Evolutionary conservation across 2,797 vertebrate species (phyloP).

Genomic region (Lophotriccus pileatus): DNA sequence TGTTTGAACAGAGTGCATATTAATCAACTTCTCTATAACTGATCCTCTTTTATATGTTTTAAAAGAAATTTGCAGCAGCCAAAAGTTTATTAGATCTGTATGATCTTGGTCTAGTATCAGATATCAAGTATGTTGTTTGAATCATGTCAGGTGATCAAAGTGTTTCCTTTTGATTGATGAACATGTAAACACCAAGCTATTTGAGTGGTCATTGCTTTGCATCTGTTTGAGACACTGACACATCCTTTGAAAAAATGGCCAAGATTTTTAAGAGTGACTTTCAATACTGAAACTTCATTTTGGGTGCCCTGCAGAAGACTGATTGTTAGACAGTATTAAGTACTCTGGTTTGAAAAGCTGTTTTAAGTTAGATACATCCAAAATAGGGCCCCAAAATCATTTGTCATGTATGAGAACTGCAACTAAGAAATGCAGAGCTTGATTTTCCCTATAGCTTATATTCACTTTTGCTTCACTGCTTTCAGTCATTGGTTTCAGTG

Average conservation of each 20-base stretch:
- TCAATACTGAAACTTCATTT: not conserved
- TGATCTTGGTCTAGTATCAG: conserved; percentile 73
- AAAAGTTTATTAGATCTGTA: conserved; percentile 84
- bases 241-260: conserved; percentile 57
- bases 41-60: conserved; percentile 80
- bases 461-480: not conserved
- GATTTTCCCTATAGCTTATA: not conserved
- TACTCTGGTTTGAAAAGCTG: conserved; percentile 12
- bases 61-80: conserved; percentile 79
- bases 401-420: not conserved
- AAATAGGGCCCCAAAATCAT: conserved; percentile 24
- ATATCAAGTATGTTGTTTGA: conserved; percentile 73
- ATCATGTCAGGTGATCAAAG: conserved; percentile 73
- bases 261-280: conserved; percentile 42
- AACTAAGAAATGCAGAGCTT: not conserved
- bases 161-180: conserved; percentile 74
- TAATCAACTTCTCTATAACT: conserved; percentile 83
- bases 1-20: conserved; percentile 80
- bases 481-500: not conserved
- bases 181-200: conserved; percentile 72
- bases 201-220: conserved; percentile 53
- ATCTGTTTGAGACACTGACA: conserved; percentile 38
- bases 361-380: conserved; percentile 39
- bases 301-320: conserved; percentile 2
- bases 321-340: conserved; percentile 14